Conservation (phyloP, 2,888 invertebrate genomes). For the Rhodophaea formosa region DNA sequence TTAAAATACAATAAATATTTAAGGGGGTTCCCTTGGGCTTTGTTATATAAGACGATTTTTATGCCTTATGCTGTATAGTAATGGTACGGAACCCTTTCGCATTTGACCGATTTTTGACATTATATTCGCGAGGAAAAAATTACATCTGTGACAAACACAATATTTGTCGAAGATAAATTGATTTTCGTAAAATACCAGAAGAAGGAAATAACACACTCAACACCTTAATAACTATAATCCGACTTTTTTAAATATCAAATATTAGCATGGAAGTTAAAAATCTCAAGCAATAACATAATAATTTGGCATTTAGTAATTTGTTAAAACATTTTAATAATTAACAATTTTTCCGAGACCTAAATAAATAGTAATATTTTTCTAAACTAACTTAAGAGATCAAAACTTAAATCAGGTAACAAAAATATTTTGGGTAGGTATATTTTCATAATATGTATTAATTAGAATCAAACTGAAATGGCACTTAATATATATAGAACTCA, state of each 20-base stretch:
- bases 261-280: conserved; percentile 42
- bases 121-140: no score
- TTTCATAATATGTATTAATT: conserved; percentile 22
- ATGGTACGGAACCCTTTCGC: no score
- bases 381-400: conserved; percentile 76
- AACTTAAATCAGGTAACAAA: conserved; percentile 76
- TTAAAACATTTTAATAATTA: conserved; percentile 48
- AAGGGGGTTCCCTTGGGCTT: no score
- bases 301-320: conserved; percentile 61
- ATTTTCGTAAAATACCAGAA: no score
- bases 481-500: neutral
- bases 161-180: no score
- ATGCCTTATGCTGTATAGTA: no score
- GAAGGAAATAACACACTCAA: neutral
- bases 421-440: conserved; percentile 38
- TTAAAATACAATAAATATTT: no score
- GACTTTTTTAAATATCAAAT: neutral
- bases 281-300: conserved; percentile 65
- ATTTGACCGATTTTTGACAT: no score
- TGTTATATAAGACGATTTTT: no score
- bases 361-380: conserved; percentile 52
- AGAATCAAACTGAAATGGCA: neutral
- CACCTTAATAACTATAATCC: neutral
- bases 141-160: no score
- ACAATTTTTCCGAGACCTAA: conserved; percentile 50